These are phyloP conservation scores for Echinops telfairi DNA, from an alignment of 2,113 vertebrate species.

Conservation along the genomic window DNA sequence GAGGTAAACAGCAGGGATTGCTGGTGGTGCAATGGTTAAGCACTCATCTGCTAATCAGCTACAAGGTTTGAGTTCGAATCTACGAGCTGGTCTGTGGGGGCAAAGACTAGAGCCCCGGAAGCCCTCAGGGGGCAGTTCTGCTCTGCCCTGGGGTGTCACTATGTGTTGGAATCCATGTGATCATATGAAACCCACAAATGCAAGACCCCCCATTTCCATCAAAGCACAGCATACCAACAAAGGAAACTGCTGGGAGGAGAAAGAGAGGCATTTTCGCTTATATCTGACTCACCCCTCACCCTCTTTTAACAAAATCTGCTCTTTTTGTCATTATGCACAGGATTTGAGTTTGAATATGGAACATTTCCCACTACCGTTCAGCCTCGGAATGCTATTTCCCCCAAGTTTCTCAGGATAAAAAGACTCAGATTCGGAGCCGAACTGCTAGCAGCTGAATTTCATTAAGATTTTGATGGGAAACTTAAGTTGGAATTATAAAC, in stretches of 20 bases:
- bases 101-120: background rate
- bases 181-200: conserved; percentile 22
- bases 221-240: conserved; percentile 38
- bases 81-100: background rate
- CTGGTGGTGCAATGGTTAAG: background rate
- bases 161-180: background rate
- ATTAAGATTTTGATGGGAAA: conserved; percentile 90
- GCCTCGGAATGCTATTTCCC: conserved; percentile 70
- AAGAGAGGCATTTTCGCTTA: background rate
- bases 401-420: conserved; percentile 83
- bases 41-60: background rate
- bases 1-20: background rate
- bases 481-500: conserved; percentile 88
- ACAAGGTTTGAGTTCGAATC: background rate
- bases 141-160: too few relatives aligned
- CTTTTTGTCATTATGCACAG: conserved; percentile 51
- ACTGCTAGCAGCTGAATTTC: conserved; percentile 88
- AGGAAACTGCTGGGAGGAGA: conserved; percentile 24
- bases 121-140: background rate
- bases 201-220: background rate
- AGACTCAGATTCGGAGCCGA: conserved; percentile 67
- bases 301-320: background rate
- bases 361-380: conserved; percentile 75
- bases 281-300: background rate
- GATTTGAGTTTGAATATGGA: conserved; percentile 69